A percentile compares a stretch with the other conserved stretches of the same genome.
These are phyloP conservation scores for Phodopus roborovskii DNA, from an alignment of 2,113 vertebrate species.

Conservation along the genomic window DNA sequence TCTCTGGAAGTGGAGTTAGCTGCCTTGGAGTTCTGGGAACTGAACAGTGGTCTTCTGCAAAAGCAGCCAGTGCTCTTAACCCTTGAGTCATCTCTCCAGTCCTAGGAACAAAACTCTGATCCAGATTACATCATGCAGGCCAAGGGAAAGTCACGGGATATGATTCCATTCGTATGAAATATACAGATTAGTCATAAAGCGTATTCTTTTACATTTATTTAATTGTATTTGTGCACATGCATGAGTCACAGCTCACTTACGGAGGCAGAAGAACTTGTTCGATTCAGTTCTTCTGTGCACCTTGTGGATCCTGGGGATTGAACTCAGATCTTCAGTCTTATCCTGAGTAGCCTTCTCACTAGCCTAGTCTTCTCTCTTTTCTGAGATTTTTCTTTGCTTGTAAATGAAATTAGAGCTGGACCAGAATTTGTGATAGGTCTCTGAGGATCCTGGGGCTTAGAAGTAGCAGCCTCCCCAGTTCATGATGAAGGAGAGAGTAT, in stretches of 20 bases:
- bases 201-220: neutral
- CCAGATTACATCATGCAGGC: neutral
- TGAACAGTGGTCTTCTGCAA: neutral
- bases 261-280: neutral
- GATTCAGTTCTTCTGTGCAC: neutral
- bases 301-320: neutral
- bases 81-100: neutral
- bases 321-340: neutral
- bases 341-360: neutral
- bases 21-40: neutral
- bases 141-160: neutral
- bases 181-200: neutral
- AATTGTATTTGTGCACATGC: neutral
- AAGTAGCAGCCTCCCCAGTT: neutral
- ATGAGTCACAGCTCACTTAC: neutral
- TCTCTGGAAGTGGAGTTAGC: neutral
- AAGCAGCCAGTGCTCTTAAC: neutral
- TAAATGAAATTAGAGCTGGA: neutral
- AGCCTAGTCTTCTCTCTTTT: neutral
- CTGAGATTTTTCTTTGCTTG: conserved; percentile 3
- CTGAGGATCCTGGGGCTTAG: neutral
- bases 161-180: neutral
- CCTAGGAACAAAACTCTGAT: neutral
- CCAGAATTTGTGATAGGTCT: neutral
- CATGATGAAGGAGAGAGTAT: too few relatives aligned